Percentiles rank a stretch among this genome's conserved stretches.
phyloP scores from a whole-genome alignment of 2,113 vertebrate species.

The Pygathrix nemaeus region DNA sequence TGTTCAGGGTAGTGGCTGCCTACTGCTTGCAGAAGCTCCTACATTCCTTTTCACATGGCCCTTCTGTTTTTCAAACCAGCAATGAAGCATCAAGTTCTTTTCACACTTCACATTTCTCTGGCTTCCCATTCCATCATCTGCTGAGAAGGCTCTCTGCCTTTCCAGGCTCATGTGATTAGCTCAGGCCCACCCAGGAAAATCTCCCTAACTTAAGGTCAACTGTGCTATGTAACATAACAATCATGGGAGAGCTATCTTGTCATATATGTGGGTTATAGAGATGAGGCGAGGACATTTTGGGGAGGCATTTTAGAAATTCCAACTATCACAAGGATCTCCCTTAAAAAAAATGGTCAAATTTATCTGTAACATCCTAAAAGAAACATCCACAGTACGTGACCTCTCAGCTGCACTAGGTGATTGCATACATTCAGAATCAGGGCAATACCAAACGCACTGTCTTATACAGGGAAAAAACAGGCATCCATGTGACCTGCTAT shows the following conservation, averaged over 20 bases:
- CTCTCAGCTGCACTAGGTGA: background rate
- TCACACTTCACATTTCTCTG: background rate
- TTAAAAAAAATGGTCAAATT: background rate
- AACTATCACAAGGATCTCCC: background rate
- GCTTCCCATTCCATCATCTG: background rate
- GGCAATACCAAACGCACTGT: background rate
- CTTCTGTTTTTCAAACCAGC: background rate
- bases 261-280: background rate
- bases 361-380: background rate
- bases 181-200: background rate
- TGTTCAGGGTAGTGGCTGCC: background rate
- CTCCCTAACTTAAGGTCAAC: background rate
- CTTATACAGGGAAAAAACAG: background rate
- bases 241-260: background rate
- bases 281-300: background rate
- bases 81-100: background rate
- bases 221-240: background rate
- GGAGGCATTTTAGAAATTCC: background rate
- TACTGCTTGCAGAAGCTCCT: background rate
- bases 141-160: background rate
- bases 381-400: rapidly evolving
- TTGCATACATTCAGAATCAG: background rate
- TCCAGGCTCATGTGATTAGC: background rate
- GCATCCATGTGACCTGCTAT: background rate
- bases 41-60: background rate